Evolutionary conservation across 2,888 invertebrate species (phyloP), one percentile per base, ranked within the genome.

Genomic region (Aromia moschata): DNA sequence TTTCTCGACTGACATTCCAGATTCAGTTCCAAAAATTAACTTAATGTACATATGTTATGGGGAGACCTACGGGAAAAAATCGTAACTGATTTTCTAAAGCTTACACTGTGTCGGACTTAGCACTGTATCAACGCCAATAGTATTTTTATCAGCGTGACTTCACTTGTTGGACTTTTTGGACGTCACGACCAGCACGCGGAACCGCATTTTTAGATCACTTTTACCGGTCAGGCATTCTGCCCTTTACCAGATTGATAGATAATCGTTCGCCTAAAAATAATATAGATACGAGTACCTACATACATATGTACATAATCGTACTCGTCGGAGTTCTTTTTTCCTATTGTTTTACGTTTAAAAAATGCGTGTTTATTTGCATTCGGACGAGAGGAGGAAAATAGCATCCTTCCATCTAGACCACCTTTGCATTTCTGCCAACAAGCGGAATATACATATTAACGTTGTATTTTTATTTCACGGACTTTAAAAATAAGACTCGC

Each of bases 381-480:
- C n/a, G n/a, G n/a, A n/a, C n/a, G n/a, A n/a, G n/a, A n/a, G n/a
- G n/a, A n/a, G n/a, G n/a, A n/a, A n/a, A n/a, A n/a, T n/a, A n/a
- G n/a, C n/a, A n/a, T n/a, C n/a, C n/a, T n/a, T n/a, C n/a, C n/a
- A n/a, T n/a, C n/a, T n/a, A n/a, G n/a, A n/a, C n/a, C n/a, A n/a
- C n/a, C 25, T 43, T 25, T 43, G 25, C 10, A 25, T 14, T 20
- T 43, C 9, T 25, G 43, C 43, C 43, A 43, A 25, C 25, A 25
- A 12, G 25, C n/a, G 12, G n/a, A 33, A 33, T 33, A 33, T 33
- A 33, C 3, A 33, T 33, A 33, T 33, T 25, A 11, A 33, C 33
- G 33, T 33, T 10, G 10, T 17, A 14, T 56, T 64, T 43, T 64
- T 54, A 46, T 59, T 69, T 65, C n/a, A 67, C 76, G 76, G 79